Evolutionary conservation across 1,140 invertebrate genomes (phyloP).

Genomic region (Halesus radiatus): DNA sequence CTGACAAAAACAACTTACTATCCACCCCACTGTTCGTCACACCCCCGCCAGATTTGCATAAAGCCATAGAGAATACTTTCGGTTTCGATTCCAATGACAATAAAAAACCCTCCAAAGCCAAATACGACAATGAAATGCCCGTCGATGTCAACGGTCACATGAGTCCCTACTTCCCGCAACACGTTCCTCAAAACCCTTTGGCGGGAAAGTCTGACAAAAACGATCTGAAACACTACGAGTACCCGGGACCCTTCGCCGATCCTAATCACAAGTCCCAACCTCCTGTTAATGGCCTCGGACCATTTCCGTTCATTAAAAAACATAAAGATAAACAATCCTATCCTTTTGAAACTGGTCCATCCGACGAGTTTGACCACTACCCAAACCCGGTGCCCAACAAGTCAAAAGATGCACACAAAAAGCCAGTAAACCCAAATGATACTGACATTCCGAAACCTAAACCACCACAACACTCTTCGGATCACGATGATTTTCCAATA

Average conservation of each 20-base stretch:
- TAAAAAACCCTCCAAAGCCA: slow-evolving; percentile 42
- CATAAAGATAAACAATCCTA: slow-evolving; percentile 56
- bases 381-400: slow-evolving; percentile 15
- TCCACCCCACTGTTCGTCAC: slow-evolving; percentile 54
- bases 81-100: slow-evolving; percentile 38
- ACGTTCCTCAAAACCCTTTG: slow-evolving; percentile 24
- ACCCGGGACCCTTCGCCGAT: slow-evolving; percentile 56
- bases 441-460: slow-evolving; percentile 25
- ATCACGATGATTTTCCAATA: slow-evolving; percentile 51
- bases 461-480: slow-evolving; percentile 30
- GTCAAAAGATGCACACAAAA: slow-evolving; percentile 51
- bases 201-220: slow-evolving; percentile 42
- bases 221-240: slow-evolving; percentile 53
- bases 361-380: slow-evolving; percentile 39
- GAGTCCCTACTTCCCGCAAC: slow-evolving; percentile 38
- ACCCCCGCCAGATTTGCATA: slow-evolving; percentile 54
- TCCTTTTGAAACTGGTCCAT: slow-evolving; percentile 35
- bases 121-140: slow-evolving; percentile 24
- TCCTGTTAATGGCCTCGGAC: slow-evolving; percentile 48
- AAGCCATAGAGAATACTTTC: slow-evolving; percentile 51
- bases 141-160: slow-evolving; percentile 38
- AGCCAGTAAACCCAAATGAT: slow-evolving; percentile 40
- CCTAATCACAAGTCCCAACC: slow-evolving; percentile 52
- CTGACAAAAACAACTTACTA: slow-evolving; percentile 51
- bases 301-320: slow-evolving; percentile 56